Base-by-base conservation (phyloP, 2,797 vertebrate species). In the Pangasius mekongensis region DNA sequence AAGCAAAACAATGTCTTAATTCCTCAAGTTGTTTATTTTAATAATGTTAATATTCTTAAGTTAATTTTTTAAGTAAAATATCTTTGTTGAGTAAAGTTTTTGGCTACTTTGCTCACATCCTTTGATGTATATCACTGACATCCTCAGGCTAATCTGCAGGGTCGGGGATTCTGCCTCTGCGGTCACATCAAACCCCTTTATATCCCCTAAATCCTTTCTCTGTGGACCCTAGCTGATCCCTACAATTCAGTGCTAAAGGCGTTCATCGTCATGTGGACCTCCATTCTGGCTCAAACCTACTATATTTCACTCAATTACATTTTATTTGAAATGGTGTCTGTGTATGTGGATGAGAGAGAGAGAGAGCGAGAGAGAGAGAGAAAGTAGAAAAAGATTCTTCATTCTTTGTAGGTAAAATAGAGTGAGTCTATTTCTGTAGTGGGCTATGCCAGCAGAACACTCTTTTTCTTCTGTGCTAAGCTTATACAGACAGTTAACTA, bases 401-500 rank as follows among this genome's bases (percentile, higher is more conserved):
- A 58, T 71, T 80, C 76, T 64, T 64, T 1, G 14, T 83, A n/a
- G 39, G 33, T 58, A 20, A 85, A 73, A 82, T 88, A 74, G 58
- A 43, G 11, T 1, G 47, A 58, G 47, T 84, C 14, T 83, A 77
- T 64, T 73, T 84, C 71, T 77, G 71, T 64, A 84, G 47, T 58
- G 54, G 67, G 54, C 80, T 81, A 64, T 64, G 81, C 39, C 7
- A 47, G 49, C 36, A 64, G 54, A 78, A 62, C 73, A 39, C 52
- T 22, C 78, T 86, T 49, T 71, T 71, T 54, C 85, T 83, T 66
- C 62, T 71, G 54, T 86, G 47, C 82, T 67, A 91, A 78, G 69
- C 24, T 80, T 52, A 58, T 39, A 62, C 64, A 83, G 84, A 78
- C 47, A 80, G 20, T 49, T 76, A 84, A 86, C 54, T 73, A 77